phyloP scores from a whole-genome alignment of 2,797 vertebrate genomes.

The Phrynocephalus forsythii region DNA sequence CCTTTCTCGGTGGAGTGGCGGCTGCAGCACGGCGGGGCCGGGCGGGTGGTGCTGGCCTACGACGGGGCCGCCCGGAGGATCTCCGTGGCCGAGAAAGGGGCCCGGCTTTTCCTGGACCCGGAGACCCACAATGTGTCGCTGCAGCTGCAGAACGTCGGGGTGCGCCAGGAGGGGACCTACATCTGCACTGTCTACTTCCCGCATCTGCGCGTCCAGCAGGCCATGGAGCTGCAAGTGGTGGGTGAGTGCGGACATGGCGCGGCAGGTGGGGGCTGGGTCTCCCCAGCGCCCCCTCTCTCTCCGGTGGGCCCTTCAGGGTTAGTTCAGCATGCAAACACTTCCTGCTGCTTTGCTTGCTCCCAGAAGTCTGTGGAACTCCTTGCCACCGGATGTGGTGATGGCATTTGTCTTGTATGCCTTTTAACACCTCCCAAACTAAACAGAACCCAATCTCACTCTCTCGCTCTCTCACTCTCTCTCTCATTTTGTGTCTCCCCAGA shows the following conservation, averaged over 20 bases:
- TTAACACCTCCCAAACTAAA: background rate
- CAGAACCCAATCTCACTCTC: background rate
- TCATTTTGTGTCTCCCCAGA: slow-evolving; percentile 62
- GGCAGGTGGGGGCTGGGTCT: background rate
- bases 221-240: slow-evolving; percentile 82
- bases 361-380: no score
- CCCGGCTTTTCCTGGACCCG: slow-evolving; percentile 73
- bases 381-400: no score
- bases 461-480: background rate
- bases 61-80: slow-evolving; percentile 77
- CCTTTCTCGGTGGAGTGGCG: slow-evolving; percentile 90
- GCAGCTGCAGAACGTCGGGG: slow-evolving; percentile 75
- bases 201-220: slow-evolving; percentile 85
- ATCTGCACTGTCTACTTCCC: slow-evolving; percentile 86
- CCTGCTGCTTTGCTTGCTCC: no score
- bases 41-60: slow-evolving; percentile 83
- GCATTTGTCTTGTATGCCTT: no score
- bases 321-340: no score
- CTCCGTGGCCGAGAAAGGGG: slow-evolving; percentile 63
- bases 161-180: slow-evolving; percentile 84
- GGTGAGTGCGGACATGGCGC: slow-evolving; percentile 72
- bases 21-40: slow-evolving; percentile 85
- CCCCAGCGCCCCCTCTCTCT: no score
- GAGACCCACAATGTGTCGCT: slow-evolving; percentile 81
- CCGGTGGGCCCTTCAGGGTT: no score